Base-by-base conservation (phyloP, 2,113 vertebrate genomes). In the Theristicus caerulescens region DNA sequence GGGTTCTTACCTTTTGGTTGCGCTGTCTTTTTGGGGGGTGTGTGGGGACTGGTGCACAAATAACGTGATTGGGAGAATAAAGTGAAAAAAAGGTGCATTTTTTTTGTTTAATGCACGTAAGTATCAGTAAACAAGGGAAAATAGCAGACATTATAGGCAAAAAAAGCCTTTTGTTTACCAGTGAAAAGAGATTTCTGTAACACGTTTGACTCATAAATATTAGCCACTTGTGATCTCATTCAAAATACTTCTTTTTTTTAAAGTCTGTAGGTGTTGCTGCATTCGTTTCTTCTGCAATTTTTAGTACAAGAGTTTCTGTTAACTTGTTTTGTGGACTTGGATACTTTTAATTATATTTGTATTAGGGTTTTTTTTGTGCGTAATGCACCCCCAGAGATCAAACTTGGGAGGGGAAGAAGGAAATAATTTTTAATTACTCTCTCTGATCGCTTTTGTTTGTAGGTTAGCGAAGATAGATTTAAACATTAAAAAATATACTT, bases 181-280 rank as follows among this genome's bases (percentile, higher is more conserved):
- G 22, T 32, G 76, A 24, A 83, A 32, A 5, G 34, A 36, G 49
- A 44, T 80, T 65, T 40, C 59, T 83, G 55, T 83, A 31, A 34
- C 4, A 0, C 11, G 11, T 55, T 92, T 91, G 80, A 74, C 34
- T 90, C 31, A 57, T 73, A 76, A 92, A 38, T 83, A 51, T 77
- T 90, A 84, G 58, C 31, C 9, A 8, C 84, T 86, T 94, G 42
- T 84, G 77, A 84, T 86, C 40, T 74, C 52, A 65, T 84, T 82
- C 17, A 44, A 46, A 65, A 51, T 67, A 21, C 16, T 6, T 16
- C 36, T 79, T 67, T 69, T 79, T 67, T 69, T 71, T 85, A 15
- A 47, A 85, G 26, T 67, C 61, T 51, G 76, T 82, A 73, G 72
- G 38, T 83, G 76, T 90, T 90, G 61, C 26, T 18, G 40, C 36